Base-by-base conservation (phyloP, 2,113 vertebrate genomes). In the Silurus meridionalis region DNA sequence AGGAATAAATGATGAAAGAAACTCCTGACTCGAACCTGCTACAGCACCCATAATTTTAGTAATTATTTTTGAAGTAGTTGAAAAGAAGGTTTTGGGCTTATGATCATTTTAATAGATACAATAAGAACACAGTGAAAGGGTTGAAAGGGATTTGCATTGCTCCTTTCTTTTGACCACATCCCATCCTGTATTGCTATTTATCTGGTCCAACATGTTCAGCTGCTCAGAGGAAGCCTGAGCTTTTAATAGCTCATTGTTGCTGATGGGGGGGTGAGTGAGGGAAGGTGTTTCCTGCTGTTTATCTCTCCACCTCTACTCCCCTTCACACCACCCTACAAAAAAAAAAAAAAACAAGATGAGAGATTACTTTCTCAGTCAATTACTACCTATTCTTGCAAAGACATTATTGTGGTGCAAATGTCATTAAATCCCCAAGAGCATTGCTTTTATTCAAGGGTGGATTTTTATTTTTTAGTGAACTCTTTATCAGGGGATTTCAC, bases 271-370 rank as follows among this genome's bases (percentile, higher is more conserved):
- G 48, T 66, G 80, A 82, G 69, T 87, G 86, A 60, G 88, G 85
- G 92, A 94, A 94, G 94, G 94, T 93, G 93, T 94, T 95, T 95
- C 95, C 94, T 95, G 93, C 90, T 92, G 94, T 94, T 94, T 91
- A 8, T 81, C 61, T 8, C 61, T 50, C 89, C 91, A 64, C 92
- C 92, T 52, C 66, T 50, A 37, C 89, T 90, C 48, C 92, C 93
- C 37, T 21, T 71, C 37, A 61, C 14, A 48, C 67, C 78, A 63
- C 91, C 93, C 90, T 90, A 78, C 17, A 92, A 91, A 90, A 87
- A 37, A 52, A 69, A 37, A 90, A 46, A 28, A 81, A 64, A 90
- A 89, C 91, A 91, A 89, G 88, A 85, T 90, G 90, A 93, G 90
- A 93, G 92, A 94, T 93, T 92, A 91, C 91, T 93, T 94, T 94